Base-by-base conservation (phyloP, 2,888 invertebrate species). In the Antitype chi region DNA sequence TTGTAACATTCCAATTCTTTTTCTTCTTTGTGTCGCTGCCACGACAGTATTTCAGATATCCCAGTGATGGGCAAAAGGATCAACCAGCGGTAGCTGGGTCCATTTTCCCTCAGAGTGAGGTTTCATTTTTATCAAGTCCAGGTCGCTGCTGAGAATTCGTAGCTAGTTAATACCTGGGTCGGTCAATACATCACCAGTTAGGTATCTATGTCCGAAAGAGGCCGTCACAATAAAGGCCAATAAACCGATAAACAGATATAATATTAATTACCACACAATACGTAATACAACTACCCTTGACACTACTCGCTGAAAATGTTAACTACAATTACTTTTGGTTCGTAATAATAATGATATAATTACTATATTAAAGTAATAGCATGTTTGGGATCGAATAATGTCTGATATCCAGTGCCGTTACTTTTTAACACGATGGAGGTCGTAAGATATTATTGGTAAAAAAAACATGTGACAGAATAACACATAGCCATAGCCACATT, bases 271-370 rank as follows among this genome's bases (percentile, higher is more conserved):
- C 43, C 32, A 28, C 59, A 60, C 43, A 81, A 70, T 67, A 64
- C 59, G 32, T 80, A 70, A 76, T 47, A 57, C 73, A 11, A 9
- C 20, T 62, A 69, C 47, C 77, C 83, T 84, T 83, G 83, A 63
- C 75, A 75, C 64, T 57, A 63, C 7, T 20, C 38, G 60, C 57
- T 63, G 66, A 73, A 79, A 77, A 82, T 84, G 81, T 86, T 76
- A 84, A 84, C 85, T 70, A 76, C 76, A 81, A 76, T 78, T 81
- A 76, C 82, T 76, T 80, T 78, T 75, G 66, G 80, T 66, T 59
- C 55, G 28, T 59, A 59, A 59, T 28, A 32, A 68, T 59, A 60
- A 71, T 64, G 13, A 60, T 60, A 77, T 64, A 75, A 82, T 82
- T 75, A 64, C 70, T 79, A 17, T 60, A 68, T 70, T 74, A 78